Evolutionary conservation across 2,113 vertebrate genomes (phyloP), one percentile per base, ranked within the genome.

Genomic region (Nanger granti): DNA sequence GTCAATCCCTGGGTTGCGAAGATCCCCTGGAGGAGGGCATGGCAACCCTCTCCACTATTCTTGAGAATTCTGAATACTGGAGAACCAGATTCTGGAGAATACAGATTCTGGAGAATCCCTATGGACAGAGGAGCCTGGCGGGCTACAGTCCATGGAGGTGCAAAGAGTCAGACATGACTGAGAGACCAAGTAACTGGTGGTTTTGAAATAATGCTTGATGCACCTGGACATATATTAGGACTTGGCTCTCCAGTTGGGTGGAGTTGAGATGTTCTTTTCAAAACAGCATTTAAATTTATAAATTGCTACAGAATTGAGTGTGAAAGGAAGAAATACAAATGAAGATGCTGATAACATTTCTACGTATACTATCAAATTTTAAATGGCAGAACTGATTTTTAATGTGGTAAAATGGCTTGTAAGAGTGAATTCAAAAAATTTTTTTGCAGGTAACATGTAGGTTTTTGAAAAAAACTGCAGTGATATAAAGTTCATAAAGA

Each of bases 331-430:
- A 52, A 92, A 88, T 89, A 95, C 34, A 96, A 96, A 91, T 62
- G 76, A 92, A 97, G 87, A 92, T 62, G 8, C 2, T 96, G 84
- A 37, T n/a, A 86, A 59, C 24, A 37, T 92, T 95, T 97, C 62
- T 7, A 60, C 7, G 89, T 95, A 31, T 15, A 91, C 88, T 82
- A 92, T 82, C 76, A 87, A 97, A 88, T 80, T 98, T 93, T 96
- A 98, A 96, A 87, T 97, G 96, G 86, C 28, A 91, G 92, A 80
- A 95, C 26, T 89, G 44, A 73, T 84, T 96, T 95, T 94, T 89
- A 97, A 93, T 83, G 88, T 82, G 88, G 44, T 92, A 95, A 97
- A 97, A 97, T 95, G 87, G 17, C 80, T 98, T 95, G 80, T 97
- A 91, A 97, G 37, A 47, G 37, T 76, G 93, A 95, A 95, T 94